Evolutionary conservation across 2,113 vertebrate species (phyloP).

Genomic region (Coptodon rendalli): DNA sequence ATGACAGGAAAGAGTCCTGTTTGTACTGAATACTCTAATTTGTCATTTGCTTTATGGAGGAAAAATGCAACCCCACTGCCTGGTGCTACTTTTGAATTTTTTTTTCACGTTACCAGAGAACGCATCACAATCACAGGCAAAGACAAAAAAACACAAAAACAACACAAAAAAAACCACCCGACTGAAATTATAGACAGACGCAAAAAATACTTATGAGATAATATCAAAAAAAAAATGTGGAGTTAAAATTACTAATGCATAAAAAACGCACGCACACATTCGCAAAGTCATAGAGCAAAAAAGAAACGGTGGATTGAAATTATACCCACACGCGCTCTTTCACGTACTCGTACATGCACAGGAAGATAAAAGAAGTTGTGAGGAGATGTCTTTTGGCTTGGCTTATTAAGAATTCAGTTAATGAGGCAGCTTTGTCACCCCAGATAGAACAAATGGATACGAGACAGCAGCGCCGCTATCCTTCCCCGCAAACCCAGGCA

Average conservation of each 20-base stretch:
- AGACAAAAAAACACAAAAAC: not conserved
- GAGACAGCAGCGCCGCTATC: conserved; percentile 45
- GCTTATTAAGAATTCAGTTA: conserved; percentile 72
- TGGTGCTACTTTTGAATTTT: conserved; percentile 38
- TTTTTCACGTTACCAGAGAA: conserved; percentile 21
- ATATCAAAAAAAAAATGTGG: conserved; percentile 1
- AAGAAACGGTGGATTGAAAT: conserved; percentile 13
- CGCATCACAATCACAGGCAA: conserved; percentile 25
- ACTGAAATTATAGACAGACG: conserved; percentile 38
- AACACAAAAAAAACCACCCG: not conserved
- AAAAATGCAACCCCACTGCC: conserved; percentile 40
- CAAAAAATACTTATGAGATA: conserved; percentile 36
- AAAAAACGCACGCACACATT: not conserved
- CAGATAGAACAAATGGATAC: conserved; percentile 66
- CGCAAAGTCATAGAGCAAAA: not conserved
- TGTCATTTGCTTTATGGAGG: conserved; percentile 67
- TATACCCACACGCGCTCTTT: conserved; percentile 1
- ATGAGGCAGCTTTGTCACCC: conserved; percentile 74
- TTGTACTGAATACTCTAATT: conserved; percentile 70
- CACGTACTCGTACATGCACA: conserved; percentile 9
- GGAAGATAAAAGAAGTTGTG: conserved; percentile 64
- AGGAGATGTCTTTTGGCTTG: conserved; percentile 53
- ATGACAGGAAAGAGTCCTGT: conserved; percentile 70
- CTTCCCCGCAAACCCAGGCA: conserved; percentile 34
- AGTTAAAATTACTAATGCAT: conserved; percentile 35